Percentiles rank a stretch among this genome's conserved stretches.
Conservation (phyloP, 2,113 vertebrate genomes). For the Oxygymnocypris stewartii region DNA sequence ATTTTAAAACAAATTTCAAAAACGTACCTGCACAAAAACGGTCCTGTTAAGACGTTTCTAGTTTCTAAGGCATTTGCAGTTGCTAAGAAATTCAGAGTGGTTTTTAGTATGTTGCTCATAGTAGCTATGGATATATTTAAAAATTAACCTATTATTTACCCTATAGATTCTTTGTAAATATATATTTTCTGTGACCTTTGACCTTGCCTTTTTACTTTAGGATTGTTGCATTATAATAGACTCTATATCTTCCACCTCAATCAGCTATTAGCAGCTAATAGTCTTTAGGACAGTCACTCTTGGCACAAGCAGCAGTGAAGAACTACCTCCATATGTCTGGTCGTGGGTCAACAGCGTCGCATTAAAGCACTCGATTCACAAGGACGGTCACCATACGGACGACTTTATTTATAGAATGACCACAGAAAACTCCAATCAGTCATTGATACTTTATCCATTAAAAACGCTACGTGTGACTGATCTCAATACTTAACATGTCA, state of each 20-base stretch:
- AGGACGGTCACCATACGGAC: not conserved
- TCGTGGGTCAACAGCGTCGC: not conserved
- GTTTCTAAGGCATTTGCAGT: too few species aligned
- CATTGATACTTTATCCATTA: not conserved
- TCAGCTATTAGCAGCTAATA: too few species aligned
- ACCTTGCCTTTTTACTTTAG: not conserved
- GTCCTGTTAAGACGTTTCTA: too few species aligned
- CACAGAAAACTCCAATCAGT: not conserved
- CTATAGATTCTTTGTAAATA: too few species aligned
- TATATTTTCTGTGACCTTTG: not conserved
- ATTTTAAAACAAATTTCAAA: too few species aligned
- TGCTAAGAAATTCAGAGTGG: too few species aligned
- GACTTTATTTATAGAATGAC: not conserved
- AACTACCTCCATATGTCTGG: slow-evolving; percentile 4
- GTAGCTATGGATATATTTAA: too few species aligned
- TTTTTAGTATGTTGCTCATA: too few species aligned
- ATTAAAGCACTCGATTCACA: slow-evolving; percentile 3
- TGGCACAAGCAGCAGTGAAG: not conserved
- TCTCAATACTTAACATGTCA: not conserved
- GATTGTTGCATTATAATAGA: not conserved
- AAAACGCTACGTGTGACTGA: not conserved
- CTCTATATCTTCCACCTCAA: not conserved
- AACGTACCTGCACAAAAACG: too few species aligned
- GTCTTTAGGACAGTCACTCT: not conserved
- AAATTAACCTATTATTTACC: too few species aligned